phyloP scores from a whole-genome alignment of 2,113 vertebrate species.

The Platycercus adscitus region DNA sequence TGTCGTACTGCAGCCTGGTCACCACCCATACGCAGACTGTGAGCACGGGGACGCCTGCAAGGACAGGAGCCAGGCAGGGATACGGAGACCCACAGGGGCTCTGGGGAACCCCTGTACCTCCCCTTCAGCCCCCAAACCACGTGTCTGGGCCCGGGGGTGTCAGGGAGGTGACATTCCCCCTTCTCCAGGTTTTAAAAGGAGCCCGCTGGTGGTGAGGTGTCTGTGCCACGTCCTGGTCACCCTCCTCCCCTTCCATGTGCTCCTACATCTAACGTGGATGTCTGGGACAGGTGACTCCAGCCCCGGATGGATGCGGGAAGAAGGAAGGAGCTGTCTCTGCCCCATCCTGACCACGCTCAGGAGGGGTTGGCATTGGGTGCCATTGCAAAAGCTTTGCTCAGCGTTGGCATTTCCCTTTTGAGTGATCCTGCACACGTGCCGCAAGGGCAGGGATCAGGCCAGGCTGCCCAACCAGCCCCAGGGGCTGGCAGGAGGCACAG shows the following conservation, averaged over 20 bases:
- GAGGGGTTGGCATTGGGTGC: not conserved
- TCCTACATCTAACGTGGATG: not conserved
- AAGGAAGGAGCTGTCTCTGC: not conserved
- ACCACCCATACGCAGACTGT: conserved; percentile 63
- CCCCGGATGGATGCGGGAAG: not conserved
- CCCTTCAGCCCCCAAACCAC: fast-evolving
- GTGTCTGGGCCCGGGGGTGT: not conserved
- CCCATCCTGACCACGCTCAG: not conserved
- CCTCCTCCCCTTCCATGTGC: not conserved
- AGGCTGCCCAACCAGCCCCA: not conserved
- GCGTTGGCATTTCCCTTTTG: fast-evolving
- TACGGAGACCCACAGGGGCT: not conserved
- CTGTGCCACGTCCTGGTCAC: not conserved
- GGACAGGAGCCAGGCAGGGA: not conserved
- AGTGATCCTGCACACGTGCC: not conserved
- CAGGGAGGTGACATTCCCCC: not conserved
- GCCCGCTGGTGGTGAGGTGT: too few relatives aligned
- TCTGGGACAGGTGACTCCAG: fast-evolving
- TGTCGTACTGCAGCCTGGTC: conserved; percentile 63
- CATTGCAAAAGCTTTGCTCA: not conserved
- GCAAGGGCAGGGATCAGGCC: not conserved
- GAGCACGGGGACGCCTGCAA: conserved; percentile 68
- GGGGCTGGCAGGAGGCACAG: not conserved
- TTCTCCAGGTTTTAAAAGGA: not conserved
- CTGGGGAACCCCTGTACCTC: not conserved